phyloP scores from a whole-genome alignment of 2,113 vertebrate species.

The Eolophus roseicapilla region DNA sequence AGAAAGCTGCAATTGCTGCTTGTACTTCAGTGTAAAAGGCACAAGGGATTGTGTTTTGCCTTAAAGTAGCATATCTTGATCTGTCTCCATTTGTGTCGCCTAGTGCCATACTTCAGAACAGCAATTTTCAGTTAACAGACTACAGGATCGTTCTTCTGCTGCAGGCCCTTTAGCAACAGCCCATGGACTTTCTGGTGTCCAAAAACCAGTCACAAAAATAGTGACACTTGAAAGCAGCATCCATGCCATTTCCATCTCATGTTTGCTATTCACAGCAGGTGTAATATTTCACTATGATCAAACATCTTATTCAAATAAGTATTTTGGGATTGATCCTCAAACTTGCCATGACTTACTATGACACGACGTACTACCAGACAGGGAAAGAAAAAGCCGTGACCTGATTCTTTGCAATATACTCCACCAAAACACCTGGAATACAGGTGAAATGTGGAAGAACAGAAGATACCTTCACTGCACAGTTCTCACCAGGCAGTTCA shows the following conservation, averaged over 20 bases:
- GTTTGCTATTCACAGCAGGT: background rate
- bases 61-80: background rate
- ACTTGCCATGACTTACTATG: fast-evolving
- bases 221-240: background rate
- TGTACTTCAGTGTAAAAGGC: background rate
- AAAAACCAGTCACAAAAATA: background rate
- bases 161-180: background rate
- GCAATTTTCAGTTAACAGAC: background rate
- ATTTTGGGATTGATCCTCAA: background rate
- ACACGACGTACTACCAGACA: background rate
- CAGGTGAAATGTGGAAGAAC: background rate
- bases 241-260: background rate
- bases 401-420: background rate
- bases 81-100: background rate
- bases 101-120: background rate
- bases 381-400: background rate
- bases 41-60: background rate
- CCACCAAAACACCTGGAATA: background rate
- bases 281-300: background rate
- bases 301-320: background rate
- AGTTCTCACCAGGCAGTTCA: background rate
- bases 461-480: background rate
- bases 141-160: background rate
- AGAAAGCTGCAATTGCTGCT: background rate
- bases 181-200: background rate